Base-by-base conservation (phyloP, 2,113 vertebrate genomes). In the Tringa solitaria region DNA sequence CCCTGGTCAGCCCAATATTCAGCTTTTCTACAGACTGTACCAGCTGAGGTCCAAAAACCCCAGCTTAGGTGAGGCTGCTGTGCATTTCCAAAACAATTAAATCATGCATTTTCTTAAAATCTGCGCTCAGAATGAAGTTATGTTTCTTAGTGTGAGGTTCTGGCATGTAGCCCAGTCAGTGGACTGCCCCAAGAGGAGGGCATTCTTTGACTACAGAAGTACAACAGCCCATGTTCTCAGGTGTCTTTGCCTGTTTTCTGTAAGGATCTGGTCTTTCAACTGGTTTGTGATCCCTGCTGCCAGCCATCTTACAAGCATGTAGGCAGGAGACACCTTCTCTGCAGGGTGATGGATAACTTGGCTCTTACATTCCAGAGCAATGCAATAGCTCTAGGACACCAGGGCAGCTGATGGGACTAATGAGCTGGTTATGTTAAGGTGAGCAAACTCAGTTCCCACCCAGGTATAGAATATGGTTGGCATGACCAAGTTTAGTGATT, bases 41-140 rank as follows among this genome's bases (percentile, higher is more conserved):
- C 41, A 53, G 3, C 65, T 30, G 33, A 72, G 68, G 59, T 75
- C 48, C 45, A 50, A 50, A 69, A 35, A 32, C 10, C 10, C 7
- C 39, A 23, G 2, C 6, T 59, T n/a, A 37, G 1, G 0, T 1
- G 63, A 68, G 13, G 15, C 59, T 64, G 2, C 37, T 1, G 0
- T 39, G 68, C 28, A 4, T 89, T 84, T 87, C 45, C 60, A 46
- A 56, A 89, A 45, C 18, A 27, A 59, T 46, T 48, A 24, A 86
- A 14, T 50, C 1, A 8, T 30, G 12, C 12, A 3, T 74, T 89
- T 93, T 43, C 67, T 64, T 86, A 70, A 74, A 82, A 84, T 33
- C 20, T 33, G 27, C 22, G 15, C 24, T n/a, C 24, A 82, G 50
- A 30, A 30, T 32, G 21, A 86, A 56, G 7, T 63, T 23, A 60